Conservation (phyloP, 2,797 vertebrate genomes). For the Anolis apletophallus region DNA sequence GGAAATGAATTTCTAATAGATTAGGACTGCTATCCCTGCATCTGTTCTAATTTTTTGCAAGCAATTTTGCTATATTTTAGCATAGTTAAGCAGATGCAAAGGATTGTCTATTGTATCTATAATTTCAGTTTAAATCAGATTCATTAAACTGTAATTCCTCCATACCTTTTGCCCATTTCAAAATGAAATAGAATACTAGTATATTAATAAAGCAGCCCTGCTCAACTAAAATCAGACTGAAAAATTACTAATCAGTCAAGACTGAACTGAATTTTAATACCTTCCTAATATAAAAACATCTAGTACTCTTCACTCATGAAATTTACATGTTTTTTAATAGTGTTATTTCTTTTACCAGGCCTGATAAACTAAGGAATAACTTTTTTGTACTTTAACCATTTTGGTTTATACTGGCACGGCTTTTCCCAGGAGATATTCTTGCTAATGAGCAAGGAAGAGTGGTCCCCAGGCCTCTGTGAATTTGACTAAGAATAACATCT, state of each 20-base stretch:
- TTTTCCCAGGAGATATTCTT: conserved; percentile 24
- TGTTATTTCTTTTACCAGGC: neutral
- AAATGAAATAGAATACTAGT: neutral
- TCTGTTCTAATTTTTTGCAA: neutral
- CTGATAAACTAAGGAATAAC: neutral
- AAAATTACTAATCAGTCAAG: neutral
- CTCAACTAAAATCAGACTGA: neutral
- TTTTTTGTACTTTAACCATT: conserved; percentile 26
- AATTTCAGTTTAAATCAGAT: neutral
- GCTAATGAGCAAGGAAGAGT: conserved; percentile 28
- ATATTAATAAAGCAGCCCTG: neutral
- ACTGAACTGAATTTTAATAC: neutral
- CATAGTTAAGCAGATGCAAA: neutral
- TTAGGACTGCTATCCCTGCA: neutral
- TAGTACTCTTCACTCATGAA: neutral
- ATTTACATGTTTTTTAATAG: neutral
- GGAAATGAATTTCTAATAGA: neutral
- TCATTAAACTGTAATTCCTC: neutral
- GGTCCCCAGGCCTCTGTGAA: conserved; percentile 23
- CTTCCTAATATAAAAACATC: neutral
- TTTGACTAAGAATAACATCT: conserved; percentile 34
- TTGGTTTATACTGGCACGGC: neutral
- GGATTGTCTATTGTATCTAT: neutral
- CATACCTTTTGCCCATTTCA: neutral
- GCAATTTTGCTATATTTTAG: neutral